Evolutionary conservation across 92 coral and sea anemone species (phyloP).

Genomic region (Muricea muricata): DNA sequence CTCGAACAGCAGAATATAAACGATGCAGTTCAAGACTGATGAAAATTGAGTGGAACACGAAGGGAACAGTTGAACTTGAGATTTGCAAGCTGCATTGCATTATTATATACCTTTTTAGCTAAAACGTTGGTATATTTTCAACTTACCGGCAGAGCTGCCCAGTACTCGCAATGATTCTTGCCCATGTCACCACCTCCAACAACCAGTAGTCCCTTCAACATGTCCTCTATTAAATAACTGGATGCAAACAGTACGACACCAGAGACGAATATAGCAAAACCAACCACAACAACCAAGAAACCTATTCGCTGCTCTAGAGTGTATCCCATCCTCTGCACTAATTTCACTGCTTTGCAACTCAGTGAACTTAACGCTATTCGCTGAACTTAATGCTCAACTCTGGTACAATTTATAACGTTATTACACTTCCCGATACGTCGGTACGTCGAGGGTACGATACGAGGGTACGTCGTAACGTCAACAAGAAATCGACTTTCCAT

Average conservation of each 20-base stretch:
- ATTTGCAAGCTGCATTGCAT: no score
- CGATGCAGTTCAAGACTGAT: no score
- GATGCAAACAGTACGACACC: background rate
- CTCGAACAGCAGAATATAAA: no score
- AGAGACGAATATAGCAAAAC: background rate
- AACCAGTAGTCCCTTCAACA: background rate
- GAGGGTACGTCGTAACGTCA: no score
- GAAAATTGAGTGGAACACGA: no score
- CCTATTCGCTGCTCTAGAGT: background rate
- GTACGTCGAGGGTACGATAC: no score
- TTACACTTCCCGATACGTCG: no score
- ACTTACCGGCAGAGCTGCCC: background rate
- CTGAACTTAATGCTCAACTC: background rate
- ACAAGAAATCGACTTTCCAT: no score
- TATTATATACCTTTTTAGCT: no score
- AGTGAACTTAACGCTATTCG: no score
- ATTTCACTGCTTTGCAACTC: background rate
- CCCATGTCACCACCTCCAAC: background rate
- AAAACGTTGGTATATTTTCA: background rate
- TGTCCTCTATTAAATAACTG: background rate
- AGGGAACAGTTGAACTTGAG: no score
- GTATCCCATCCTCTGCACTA: background rate
- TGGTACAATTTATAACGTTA: no score
- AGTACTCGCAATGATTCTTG: background rate
- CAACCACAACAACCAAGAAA: background rate